Conservation (phyloP, 2,888 invertebrate species). For the Embidobia sp. region DNA sequence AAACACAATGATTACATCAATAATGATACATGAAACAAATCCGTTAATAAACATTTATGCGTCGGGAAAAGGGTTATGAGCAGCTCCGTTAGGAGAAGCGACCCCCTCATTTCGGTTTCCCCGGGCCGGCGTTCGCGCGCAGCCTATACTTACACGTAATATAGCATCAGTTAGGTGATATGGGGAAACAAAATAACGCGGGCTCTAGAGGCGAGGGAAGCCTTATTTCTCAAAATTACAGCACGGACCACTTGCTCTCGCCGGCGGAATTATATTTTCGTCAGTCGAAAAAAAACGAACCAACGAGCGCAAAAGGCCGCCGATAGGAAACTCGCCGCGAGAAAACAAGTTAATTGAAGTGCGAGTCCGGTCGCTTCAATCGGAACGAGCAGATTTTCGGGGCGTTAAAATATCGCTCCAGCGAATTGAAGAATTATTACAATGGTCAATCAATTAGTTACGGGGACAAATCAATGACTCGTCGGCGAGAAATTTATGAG, state of each 20-base stretch:
- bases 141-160: slow-evolving; percentile 59
- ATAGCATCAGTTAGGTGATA: slow-evolving; percentile 55
- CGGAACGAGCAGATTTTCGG: background rate
- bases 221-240: slow-evolving; percentile 45
- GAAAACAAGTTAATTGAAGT: slow-evolving; percentile 5
- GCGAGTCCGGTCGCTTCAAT: no score
- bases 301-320: background rate
- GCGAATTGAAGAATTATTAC: slow-evolving; percentile 21
- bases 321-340: no score
- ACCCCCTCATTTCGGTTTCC: slow-evolving; percentile 54
- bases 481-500: slow-evolving; percentile 22
- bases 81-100: slow-evolving; percentile 52
- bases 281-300: background rate
- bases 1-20: slow-evolving; percentile 37
- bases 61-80: no score
- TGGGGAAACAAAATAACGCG: slow-evolving; percentile 51
- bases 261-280: slow-evolving; percentile 32
- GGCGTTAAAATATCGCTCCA: slow-evolving; percentile 11
- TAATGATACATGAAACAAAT: slow-evolving; percentile 52
- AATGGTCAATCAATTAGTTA: slow-evolving; percentile 35
- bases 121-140: slow-evolving; percentile 31
- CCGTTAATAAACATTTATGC: slow-evolving; percentile 57
- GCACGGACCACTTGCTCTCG: slow-evolving; percentile 26
- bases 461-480: slow-evolving; percentile 36
- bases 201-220: slow-evolving; percentile 21